Percentiles rank a stretch among this genome's conserved stretches.
Evolutionary conservation across 2,888 invertebrate species (phyloP).

Genomic region (Ceramica pisi): DNA sequence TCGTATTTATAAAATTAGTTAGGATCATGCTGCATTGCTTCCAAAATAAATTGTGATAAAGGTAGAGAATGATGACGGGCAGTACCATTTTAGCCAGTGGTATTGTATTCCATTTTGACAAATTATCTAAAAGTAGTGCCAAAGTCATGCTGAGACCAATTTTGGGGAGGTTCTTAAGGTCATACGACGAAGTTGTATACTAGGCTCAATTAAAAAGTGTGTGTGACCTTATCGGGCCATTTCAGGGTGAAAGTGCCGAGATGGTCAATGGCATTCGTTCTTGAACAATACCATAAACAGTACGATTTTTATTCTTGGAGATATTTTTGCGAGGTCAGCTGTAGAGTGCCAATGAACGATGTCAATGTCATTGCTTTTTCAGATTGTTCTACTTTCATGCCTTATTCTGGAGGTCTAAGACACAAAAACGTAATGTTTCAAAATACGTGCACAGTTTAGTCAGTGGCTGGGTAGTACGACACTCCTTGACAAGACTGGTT

Average conservation of each 20-base stretch:
- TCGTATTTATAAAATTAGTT: too few species aligned
- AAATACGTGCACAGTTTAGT: too few species aligned
- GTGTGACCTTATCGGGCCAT: background rate
- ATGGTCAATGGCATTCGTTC: constrained; percentile 32
- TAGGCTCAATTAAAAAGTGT: background rate
- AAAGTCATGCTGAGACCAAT: constrained; percentile 5
- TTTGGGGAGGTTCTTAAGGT: constrained; percentile 6
- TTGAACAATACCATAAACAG: background rate
- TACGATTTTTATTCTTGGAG: constrained; percentile 2
- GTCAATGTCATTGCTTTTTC: constrained; percentile 29
- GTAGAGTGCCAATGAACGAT: background rate
- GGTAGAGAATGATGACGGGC: background rate
- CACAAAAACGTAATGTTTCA: too few species aligned
- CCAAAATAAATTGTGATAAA: too few species aligned
- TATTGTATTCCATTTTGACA: background rate
- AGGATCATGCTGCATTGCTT: too few species aligned
- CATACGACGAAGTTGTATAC: background rate
- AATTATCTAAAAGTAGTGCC: background rate
- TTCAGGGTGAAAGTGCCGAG: constrained; percentile 12
- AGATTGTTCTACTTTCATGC: constrained; percentile 4
- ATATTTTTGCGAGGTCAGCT: constrained; percentile 18
- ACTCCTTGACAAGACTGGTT: too few species aligned
- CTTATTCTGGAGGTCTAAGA: background rate
- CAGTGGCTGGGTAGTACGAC: too few species aligned
- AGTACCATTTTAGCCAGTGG: too few species aligned